Percentiles rank a stretch among this genome's conserved stretches.
Conservation (phyloP, 2,113 vertebrate genomes). For the Dasypus novemcinctus region DNA sequence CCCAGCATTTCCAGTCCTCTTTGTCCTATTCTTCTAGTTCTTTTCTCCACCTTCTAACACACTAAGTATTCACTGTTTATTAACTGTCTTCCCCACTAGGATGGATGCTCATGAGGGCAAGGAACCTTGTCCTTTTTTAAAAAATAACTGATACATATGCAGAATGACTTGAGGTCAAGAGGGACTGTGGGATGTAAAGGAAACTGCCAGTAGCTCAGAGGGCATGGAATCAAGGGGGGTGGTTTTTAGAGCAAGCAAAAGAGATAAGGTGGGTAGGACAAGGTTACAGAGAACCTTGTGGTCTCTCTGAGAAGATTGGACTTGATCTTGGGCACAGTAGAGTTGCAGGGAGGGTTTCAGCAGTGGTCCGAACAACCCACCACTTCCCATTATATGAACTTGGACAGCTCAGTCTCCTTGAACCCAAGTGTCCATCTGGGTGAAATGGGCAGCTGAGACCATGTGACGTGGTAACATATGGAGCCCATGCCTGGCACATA, state of each 20-base stretch:
- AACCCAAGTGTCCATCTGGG: background rate
- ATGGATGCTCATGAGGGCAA: background rate
- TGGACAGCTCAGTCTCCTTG: background rate
- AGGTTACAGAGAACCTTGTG: background rate
- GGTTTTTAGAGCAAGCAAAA: background rate
- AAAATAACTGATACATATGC: too few species aligned
- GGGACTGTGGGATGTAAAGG: background rate
- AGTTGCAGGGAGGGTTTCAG: background rate
- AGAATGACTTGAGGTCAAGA: background rate
- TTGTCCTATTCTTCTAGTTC: background rate
- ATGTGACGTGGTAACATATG: fast-evolving
- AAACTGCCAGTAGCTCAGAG: background rate
- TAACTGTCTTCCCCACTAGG: too few species aligned
- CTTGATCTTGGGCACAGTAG: background rate
- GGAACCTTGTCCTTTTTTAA: background rate
- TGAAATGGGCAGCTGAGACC: background rate
- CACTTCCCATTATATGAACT: background rate
- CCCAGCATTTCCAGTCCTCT: background rate
- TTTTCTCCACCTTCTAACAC: fast-evolving
- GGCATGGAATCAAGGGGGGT: too few species aligned
- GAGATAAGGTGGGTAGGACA: too few species aligned
- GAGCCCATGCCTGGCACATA: fast-evolving
- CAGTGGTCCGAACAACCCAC: too few species aligned
- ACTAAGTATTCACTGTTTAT: fast-evolving
- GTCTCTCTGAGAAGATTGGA: background rate